Percentiles rank a stretch among this genome's conserved stretches.
Conservation (phyloP, 2,113 vertebrate genomes). For the Cnemophilus loriae region DNA sequence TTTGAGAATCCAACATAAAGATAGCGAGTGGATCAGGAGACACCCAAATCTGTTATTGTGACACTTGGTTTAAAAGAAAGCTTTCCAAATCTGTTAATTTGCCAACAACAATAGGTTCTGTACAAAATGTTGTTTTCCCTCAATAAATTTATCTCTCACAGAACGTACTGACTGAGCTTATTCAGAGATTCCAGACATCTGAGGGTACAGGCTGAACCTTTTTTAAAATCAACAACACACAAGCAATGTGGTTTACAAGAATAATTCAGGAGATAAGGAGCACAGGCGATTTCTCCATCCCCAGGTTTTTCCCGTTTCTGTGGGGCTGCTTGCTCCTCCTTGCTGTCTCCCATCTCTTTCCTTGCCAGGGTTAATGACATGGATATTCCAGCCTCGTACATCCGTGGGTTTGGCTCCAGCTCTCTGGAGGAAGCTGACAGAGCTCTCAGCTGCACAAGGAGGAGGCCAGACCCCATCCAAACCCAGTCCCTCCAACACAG, state of each 20-base stretch:
- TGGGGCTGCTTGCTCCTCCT: not conserved
- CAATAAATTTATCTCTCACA: not conserved
- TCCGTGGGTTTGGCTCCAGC: not conserved
- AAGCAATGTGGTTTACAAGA: not conserved
- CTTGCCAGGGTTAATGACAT: not conserved
- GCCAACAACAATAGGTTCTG: constrained; percentile 18
- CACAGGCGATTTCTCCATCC: not conserved
- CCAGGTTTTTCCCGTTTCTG: not conserved
- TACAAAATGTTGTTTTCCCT: not conserved
- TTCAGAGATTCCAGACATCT: not conserved
- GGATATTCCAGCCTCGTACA: not conserved
- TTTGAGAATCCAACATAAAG: not conserved
- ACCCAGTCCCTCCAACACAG: not conserved
- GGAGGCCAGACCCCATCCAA: not conserved
- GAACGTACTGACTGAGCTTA: not conserved
- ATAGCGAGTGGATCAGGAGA: not conserved
- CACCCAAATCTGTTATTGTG: constrained; percentile 1
- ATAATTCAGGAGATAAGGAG: not conserved
- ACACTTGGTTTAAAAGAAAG: not conserved
- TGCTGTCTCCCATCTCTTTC: not conserved
- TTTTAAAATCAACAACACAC: not conserved
- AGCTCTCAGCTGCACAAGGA: not conserved
- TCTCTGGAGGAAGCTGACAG: not conserved
- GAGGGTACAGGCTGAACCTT: not conserved
- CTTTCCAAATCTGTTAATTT: not conserved